These are phyloP conservation scores for Lydus trimaculatus DNA, from an alignment of 2,888 invertebrate genomes.

Conservation along the genomic window DNA sequence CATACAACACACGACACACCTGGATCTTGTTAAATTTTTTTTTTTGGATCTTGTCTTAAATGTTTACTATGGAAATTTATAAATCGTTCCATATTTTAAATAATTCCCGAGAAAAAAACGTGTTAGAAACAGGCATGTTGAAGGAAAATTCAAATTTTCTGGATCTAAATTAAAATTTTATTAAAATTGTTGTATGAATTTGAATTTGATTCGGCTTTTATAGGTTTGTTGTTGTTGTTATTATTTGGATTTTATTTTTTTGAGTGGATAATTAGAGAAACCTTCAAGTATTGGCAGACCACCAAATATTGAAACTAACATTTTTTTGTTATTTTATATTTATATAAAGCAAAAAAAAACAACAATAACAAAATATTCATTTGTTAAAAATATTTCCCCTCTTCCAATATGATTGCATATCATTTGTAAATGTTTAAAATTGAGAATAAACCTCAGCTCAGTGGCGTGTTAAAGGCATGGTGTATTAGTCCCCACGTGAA, in stretches of 20 bases:
- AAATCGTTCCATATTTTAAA: no score
- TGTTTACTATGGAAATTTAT: not conserved
- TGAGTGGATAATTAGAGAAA: not conserved
- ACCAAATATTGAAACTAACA: not conserved
- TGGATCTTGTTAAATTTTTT: not conserved
- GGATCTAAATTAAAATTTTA: no score
- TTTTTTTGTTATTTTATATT: conserved; percentile 3
- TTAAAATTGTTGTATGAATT: no score
- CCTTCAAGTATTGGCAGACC: not conserved
- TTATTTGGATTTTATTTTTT: not conserved
- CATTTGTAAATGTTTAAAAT: no score
- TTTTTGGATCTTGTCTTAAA: not conserved
- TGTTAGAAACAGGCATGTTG: no score
- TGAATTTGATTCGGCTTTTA: not conserved
- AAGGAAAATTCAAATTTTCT: no score
- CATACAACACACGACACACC: not conserved
- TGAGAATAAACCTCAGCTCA: no score
- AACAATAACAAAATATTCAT: not conserved
- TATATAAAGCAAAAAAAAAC: not conserved
- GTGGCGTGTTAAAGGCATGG: no score
- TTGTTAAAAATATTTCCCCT: not conserved
- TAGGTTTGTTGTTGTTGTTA: not conserved
- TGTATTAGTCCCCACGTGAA: no score
- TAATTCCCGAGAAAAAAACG: no score
- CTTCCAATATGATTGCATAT: no score